These are phyloP conservation scores for Vicugna pacos DNA, from an alignment of 2,113 vertebrate genomes.

Conservation along the genomic window DNA sequence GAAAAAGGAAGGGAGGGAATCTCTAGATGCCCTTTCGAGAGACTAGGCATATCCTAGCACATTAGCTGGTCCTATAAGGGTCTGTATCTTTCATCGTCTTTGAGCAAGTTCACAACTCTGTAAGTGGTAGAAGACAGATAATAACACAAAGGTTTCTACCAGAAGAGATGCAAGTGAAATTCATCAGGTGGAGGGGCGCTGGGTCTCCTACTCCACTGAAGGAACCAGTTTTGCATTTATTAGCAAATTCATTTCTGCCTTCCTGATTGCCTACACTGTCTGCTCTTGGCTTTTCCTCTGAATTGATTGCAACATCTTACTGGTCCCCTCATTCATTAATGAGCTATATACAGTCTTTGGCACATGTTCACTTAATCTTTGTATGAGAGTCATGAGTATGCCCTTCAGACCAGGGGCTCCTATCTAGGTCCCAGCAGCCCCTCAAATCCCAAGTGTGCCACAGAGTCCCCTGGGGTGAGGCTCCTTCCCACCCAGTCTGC, in stretches of 20 bases:
- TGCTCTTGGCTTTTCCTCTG: background rate
- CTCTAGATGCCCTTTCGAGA: background rate
- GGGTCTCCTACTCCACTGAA: background rate
- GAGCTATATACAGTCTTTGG: background rate
- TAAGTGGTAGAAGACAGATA: background rate
- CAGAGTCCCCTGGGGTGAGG: background rate
- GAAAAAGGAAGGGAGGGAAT: background rate
- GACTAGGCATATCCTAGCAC: background rate
- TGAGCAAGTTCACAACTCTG: background rate
- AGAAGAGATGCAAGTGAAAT: background rate
- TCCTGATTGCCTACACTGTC: background rate
- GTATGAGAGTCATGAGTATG: background rate
- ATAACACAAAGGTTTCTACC: background rate
- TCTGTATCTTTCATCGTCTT: background rate
- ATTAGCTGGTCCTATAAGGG: background rate
- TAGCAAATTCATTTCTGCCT: accelerated
- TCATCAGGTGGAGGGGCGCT: background rate
- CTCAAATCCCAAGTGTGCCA: background rate
- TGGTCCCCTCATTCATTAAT: background rate
- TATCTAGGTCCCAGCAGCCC: background rate
- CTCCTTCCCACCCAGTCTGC: background rate
- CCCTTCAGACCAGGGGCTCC: background rate
- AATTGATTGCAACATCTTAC: background rate
- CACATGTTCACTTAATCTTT: background rate
- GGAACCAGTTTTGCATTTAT: background rate